Evolutionary conservation across 2,113 vertebrate genomes (phyloP).

Genomic region (Lepus europaeus): DNA sequence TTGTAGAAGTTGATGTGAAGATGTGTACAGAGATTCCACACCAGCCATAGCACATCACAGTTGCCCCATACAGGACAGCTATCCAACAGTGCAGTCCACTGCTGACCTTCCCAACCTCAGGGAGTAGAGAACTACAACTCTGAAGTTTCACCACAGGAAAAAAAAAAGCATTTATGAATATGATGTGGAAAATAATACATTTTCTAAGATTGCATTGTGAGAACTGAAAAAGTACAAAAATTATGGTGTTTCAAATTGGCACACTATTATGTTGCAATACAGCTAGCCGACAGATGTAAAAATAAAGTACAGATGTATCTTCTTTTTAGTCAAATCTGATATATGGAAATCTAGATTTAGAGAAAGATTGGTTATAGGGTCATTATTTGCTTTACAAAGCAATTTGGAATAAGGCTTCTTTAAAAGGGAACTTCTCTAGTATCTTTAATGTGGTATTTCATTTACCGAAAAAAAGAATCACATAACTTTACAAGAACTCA

Average conservation of each 20-base stretch:
- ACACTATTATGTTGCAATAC: constrained; percentile 73
- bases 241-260: constrained; percentile 78
- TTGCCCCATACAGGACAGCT: background rate
- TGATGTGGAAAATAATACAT: constrained; percentile 70
- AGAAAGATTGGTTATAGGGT: constrained; percentile 79
- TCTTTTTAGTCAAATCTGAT: constrained; percentile 72
- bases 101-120: background rate
- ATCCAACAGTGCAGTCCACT: background rate
- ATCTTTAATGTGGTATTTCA: constrained; percentile 74
- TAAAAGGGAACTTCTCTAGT: constrained; percentile 61
- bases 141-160: constrained; percentile 51
- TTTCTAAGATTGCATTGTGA: constrained; percentile 80
- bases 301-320: constrained; percentile 77
- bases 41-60: background rate
- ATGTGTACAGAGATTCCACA: background rate
- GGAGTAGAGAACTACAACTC: background rate
- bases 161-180: constrained; percentile 55
- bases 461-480: constrained; percentile 71
- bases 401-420: constrained; percentile 74
- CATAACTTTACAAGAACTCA: constrained; percentile 69
- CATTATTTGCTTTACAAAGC: constrained; percentile 81
- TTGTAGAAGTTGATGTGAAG: constrained; percentile 20
- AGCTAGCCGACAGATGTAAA: constrained; percentile 76
- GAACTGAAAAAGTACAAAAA: constrained; percentile 74
- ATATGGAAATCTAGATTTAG: constrained; percentile 77